These are phyloP conservation scores for Cyclophora albipunctata DNA, from an alignment of 2,888 invertebrate genomes.

Conservation along the genomic window DNA sequence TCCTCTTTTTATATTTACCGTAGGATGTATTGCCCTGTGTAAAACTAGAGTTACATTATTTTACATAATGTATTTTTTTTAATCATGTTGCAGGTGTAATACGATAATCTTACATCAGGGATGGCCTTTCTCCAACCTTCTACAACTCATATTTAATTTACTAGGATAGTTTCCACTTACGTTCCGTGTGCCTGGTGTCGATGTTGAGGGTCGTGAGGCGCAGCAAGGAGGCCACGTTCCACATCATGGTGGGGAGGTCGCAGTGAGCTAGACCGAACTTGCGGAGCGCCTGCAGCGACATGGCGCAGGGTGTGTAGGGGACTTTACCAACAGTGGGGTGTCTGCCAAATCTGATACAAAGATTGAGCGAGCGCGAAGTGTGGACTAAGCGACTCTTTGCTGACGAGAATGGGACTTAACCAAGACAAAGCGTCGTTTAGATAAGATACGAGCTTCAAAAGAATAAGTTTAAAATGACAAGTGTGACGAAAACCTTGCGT, in stretches of 20 bases:
- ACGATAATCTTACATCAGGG: not conserved
- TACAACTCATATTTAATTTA: not conserved
- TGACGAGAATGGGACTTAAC: too few relatives aligned
- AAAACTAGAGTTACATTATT: too few relatives aligned
- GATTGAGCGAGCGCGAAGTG: not conserved
- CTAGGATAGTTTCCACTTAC: slow-evolving; percentile 17
- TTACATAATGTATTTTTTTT: too few relatives aligned
- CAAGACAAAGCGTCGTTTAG: too few relatives aligned
- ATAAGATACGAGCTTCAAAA: too few relatives aligned
- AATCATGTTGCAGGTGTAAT: too few relatives aligned
- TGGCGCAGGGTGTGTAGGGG: not conserved
- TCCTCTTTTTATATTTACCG: not conserved
- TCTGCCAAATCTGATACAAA: not conserved
- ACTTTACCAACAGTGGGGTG: not conserved
- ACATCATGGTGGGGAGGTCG: slow-evolving; percentile 39
- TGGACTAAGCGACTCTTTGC: not conserved
- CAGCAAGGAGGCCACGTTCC: slow-evolving; percentile 32
- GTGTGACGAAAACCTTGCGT: too few relatives aligned
- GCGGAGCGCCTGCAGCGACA: not conserved
- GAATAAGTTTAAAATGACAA: too few relatives aligned
- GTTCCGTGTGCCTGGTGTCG: slow-evolving; percentile 25
- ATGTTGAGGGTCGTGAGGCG: slow-evolving; percentile 32
- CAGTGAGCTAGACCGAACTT: slow-evolving; percentile 31
- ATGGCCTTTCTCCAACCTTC: not conserved
- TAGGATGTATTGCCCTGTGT: slow-evolving; percentile 2